Conservation (phyloP, 2,113 vertebrate genomes). For the Scatophagus argus region DNA sequence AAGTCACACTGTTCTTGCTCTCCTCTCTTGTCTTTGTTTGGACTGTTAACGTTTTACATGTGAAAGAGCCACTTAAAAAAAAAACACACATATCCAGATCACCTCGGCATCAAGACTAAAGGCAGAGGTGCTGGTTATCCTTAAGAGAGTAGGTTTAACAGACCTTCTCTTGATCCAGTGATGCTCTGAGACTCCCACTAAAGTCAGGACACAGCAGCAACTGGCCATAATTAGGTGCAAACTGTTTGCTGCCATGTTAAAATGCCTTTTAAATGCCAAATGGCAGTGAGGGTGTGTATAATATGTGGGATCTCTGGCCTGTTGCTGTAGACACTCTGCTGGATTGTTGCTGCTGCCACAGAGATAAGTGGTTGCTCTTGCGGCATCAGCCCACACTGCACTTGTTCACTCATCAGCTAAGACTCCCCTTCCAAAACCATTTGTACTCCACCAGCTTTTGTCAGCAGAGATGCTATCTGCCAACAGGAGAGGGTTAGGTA, state of each 20-base stretch:
- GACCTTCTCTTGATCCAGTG: slow-evolving; percentile 10
- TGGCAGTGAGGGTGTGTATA: slow-evolving; percentile 52
- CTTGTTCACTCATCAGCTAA: slow-evolving; percentile 43
- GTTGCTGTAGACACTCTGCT: slow-evolving; percentile 54
- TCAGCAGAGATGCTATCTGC: slow-evolving; percentile 45
- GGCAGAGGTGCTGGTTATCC: slow-evolving; percentile 17
- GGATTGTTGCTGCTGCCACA: slow-evolving; percentile 44
- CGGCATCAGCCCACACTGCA: slow-evolving; percentile 41
- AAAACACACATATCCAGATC: slow-evolving; percentile 19
- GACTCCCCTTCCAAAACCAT: slow-evolving; percentile 49
- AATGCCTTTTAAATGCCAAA: slow-evolving; percentile 83
- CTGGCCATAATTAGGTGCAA: slow-evolving; percentile 76
- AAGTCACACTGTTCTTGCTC: slow-evolving; percentile 38
- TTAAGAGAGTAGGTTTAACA: slow-evolving; percentile 35
- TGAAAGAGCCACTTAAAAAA: slow-evolving; percentile 10
- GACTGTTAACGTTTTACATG: slow-evolving; percentile 40
- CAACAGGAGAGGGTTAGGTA: slow-evolving; percentile 38
- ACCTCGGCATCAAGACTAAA: slow-evolving; percentile 19
- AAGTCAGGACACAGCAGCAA: slow-evolving; percentile 59
- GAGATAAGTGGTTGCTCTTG: slow-evolving; percentile 66
- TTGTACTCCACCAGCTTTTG: slow-evolving; percentile 27
- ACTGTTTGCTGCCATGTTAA: slow-evolving; percentile 72
- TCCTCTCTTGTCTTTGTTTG: slow-evolving; percentile 56
- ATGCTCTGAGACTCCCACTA: slow-evolving; percentile 21
- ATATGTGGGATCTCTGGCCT: slow-evolving; percentile 59